These are phyloP conservation scores for Drosophila seclusa DNA, from an alignment of 2,888 invertebrate species.

Conservation along the genomic window DNA sequence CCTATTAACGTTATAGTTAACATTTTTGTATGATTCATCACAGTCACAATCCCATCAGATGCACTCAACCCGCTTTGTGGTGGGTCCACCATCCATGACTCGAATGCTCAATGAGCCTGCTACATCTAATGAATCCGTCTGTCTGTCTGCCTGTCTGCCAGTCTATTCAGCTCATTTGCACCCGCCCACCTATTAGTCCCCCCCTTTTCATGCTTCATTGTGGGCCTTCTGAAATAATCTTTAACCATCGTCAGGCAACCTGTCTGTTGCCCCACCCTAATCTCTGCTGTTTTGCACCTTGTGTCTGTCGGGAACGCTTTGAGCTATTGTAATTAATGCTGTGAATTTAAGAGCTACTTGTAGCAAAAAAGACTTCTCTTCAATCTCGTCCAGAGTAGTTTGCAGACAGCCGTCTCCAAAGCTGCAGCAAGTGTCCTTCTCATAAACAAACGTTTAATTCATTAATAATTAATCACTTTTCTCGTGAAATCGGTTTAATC, in stretches of 20 bases:
- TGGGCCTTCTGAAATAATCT: conserved; percentile 53
- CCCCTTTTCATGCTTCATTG: conserved; percentile 72
- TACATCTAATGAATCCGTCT: conserved; percentile 65
- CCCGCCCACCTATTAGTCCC: neutral
- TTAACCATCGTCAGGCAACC: conserved; percentile 18
- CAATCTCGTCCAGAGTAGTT: conserved; percentile 3
- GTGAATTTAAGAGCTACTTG: conserved; percentile 13
- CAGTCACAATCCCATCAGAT: conserved; percentile 28
- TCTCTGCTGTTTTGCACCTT: conserved; percentile 14
- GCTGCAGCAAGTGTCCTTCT: conserved; percentile 13
- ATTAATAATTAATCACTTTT: conserved; percentile 29
- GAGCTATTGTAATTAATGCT: conserved; percentile 51
- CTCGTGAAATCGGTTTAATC: conserved; percentile 43
- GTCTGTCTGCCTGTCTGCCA: conserved; percentile 12
- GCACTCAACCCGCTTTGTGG: conserved; percentile 39
- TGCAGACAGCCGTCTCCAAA: conserved; percentile 6
- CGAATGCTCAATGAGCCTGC: conserved; percentile 57
- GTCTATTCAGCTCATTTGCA: neutral
- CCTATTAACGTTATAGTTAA: conserved; percentile 67
- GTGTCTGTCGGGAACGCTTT: conserved; percentile 38
- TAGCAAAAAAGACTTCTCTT: neutral
- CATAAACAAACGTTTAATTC: conserved; percentile 60
- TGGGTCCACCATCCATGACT: conserved; percentile 43
- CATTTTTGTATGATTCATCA: conserved; percentile 62
- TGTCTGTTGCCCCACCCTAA: conserved; percentile 10